phyloP scores from a whole-genome alignment of 1,140 invertebrate genomes.

The Lordiphosa clarofinis region DNA sequence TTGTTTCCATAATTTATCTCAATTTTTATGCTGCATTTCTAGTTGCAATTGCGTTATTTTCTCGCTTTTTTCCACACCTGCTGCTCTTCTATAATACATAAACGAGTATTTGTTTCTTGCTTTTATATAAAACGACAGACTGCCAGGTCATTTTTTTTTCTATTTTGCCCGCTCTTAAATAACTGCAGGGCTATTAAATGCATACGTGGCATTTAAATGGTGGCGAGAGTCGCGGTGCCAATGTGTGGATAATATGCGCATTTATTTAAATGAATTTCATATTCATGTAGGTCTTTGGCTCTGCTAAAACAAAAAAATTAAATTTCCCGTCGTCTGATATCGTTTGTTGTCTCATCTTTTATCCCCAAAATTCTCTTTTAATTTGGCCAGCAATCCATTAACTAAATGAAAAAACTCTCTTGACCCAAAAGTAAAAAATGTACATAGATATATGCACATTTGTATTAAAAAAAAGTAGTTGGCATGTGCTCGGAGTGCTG shows the following conservation, averaged over 20 bases:
- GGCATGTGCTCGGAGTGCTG: not conserved
- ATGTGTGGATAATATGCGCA: constrained; percentile 19
- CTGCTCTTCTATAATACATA: not conserved
- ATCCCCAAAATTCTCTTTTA: no score
- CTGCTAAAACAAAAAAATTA: not conserved
- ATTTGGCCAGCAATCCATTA: no score
- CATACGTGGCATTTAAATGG: constrained; percentile 18
- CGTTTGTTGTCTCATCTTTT: not conserved
- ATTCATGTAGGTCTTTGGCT: not conserved
- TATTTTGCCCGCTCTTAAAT: constrained; percentile 7
- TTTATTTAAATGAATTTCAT: constrained; percentile 17
- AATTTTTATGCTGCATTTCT: constrained; percentile 8
- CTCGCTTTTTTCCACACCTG: constrained; percentile 10
- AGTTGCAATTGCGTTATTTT: constrained; percentile 2
- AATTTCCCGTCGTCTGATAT: not conserved
- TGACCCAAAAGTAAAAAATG: constrained; percentile 1
- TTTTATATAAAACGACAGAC: no score
- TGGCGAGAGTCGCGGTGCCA: constrained; percentile 7
- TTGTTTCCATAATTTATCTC: constrained; percentile 7
- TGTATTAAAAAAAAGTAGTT: not conserved
- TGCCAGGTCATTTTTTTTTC: constrained; percentile 11
- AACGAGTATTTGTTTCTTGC: constrained; percentile 1
- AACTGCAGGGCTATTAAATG: constrained; percentile 14
- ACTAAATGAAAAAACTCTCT: no score
- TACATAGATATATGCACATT: not conserved